A percentile compares a stretch with the other conserved stretches of the same genome.
phyloP scores from a whole-genome alignment of 2,888 invertebrate species.

The Hartigia nigra region DNA sequence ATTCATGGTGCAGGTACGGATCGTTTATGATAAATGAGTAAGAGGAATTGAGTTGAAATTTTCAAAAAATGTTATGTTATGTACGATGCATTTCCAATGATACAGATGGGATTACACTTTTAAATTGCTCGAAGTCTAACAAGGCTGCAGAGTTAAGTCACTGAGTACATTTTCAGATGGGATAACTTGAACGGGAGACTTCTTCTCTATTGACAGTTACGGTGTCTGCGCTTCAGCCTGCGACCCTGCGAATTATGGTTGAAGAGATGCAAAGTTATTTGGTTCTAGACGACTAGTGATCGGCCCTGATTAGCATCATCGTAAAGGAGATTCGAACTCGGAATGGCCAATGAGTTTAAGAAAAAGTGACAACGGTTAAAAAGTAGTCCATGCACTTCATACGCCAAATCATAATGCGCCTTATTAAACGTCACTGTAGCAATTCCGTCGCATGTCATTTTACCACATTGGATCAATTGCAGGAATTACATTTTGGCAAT shows the following conservation, averaged over 20 bases:
- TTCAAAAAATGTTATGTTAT: background rate
- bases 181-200: background rate
- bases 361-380: constrained; percentile 47
- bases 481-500: background rate
- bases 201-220: background rate
- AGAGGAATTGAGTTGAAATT: background rate
- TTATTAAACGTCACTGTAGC: background rate
- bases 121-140: background rate
- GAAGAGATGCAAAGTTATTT: constrained; percentile 28
- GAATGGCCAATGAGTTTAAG: constrained; percentile 15
- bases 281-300: constrained; percentile 26
- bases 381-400: constrained; percentile 41
- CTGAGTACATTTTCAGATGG: background rate
- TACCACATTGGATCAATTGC: background rate
- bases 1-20: background rate
- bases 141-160: background rate
- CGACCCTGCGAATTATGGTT: constrained; percentile 15
- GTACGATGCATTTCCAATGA: background rate
- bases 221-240: background rate
- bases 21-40: background rate
- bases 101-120: background rate
- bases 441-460: background rate
- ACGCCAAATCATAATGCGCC: background rate
- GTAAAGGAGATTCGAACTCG: constrained; percentile 38
- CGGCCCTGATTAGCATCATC: constrained; percentile 29